Percentiles rank a stretch among this genome's conserved stretches.
These are phyloP conservation scores for Drosophila nigromelanica DNA, from an alignment of 1,140 invertebrate genomes.

Conservation along the genomic window DNA sequence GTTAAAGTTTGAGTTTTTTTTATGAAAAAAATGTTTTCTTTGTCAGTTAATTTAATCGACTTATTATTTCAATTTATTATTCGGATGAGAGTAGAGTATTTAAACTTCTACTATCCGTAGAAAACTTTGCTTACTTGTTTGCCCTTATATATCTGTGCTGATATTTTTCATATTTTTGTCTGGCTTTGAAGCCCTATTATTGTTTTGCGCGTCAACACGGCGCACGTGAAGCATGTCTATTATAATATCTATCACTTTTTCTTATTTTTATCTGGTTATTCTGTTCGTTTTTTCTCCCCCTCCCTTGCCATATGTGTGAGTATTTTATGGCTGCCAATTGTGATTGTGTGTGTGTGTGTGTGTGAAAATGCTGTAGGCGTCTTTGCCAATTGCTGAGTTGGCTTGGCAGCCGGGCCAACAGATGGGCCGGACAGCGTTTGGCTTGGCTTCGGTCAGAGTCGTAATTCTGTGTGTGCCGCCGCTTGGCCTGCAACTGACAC, in stretches of 20 bases:
- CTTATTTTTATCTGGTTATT: slow-evolving; percentile 9
- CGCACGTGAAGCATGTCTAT: slow-evolving; percentile 47
- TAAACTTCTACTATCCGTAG: neutral
- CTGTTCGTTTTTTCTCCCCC: neutral
- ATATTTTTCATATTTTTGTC: slow-evolving; percentile 15
- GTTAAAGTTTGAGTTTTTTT: too few species aligned
- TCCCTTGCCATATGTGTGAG: slow-evolving; percentile 2
- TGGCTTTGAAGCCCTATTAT: slow-evolving; percentile 44
- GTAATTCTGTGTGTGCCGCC: slow-evolving; percentile 5
- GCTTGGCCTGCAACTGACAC: slow-evolving; percentile 45
- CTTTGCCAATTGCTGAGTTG: slow-evolving; percentile 36
- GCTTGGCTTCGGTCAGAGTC: slow-evolving; percentile 18
- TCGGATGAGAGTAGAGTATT: neutral
- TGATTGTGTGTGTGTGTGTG: slow-evolving; percentile 28
- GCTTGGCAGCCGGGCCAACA: slow-evolving; percentile 21
- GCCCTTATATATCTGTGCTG: slow-evolving; percentile 5
- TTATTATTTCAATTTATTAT: too few species aligned
- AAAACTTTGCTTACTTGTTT: slow-evolving; percentile 6
- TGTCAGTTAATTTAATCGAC: too few species aligned
- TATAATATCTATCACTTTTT: slow-evolving; percentile 42
- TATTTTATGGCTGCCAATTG: slow-evolving; percentile 11
- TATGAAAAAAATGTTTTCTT: too few species aligned
- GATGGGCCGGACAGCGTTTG: neutral
- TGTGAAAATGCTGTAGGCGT: slow-evolving; percentile 40
- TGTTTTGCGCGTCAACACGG: slow-evolving; percentile 49